Percentiles rank a stretch among this genome's conserved stretches.
Conservation (phyloP, 2,113 vertebrate genomes). For the Perognathus longimembris region DNA sequence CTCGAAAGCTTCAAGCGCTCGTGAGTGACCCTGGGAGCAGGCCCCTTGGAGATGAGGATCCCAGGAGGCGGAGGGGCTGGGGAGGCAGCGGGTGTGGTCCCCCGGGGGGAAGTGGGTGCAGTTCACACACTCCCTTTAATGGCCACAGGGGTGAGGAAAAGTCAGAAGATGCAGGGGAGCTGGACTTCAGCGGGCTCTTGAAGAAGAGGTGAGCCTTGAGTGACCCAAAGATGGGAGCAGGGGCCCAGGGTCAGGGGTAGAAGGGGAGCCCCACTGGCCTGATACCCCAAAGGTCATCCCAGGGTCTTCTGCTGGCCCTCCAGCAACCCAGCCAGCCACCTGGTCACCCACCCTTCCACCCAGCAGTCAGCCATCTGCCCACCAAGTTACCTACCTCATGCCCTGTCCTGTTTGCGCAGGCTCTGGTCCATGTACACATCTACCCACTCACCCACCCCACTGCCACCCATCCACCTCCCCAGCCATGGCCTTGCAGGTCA, state of each 20-base stretch:
- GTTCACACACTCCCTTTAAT: background rate
- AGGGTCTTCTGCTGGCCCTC: background rate
- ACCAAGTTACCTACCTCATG: background rate
- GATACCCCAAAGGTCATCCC: too few relatives aligned
- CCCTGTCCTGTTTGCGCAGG: too few relatives aligned
- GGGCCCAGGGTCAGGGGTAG: background rate
- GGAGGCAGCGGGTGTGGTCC: background rate
- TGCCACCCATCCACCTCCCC: background rate
- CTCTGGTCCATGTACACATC: too few relatives aligned
- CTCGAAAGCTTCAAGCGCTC: slow-evolving; percentile 91
- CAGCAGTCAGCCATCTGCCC: too few relatives aligned
- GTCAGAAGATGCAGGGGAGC: slow-evolving; percentile 89
- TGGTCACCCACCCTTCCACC: accelerated
- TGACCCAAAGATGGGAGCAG: background rate
- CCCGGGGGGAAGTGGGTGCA: background rate
- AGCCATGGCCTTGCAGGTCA: background rate
- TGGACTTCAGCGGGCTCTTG: slow-evolving; percentile 94
- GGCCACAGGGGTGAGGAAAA: slow-evolving; percentile 86
- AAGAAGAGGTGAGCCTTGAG: slow-evolving; percentile 90
- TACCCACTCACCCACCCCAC: background rate
- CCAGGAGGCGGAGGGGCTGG: background rate
- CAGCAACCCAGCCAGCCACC: background rate
- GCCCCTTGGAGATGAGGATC: background rate
- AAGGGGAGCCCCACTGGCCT: background rate
- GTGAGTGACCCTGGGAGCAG: slow-evolving; percentile 85